phyloP scores from a whole-genome alignment of 2,797 vertebrate species.

The Acipenser transmontanus region DNA sequence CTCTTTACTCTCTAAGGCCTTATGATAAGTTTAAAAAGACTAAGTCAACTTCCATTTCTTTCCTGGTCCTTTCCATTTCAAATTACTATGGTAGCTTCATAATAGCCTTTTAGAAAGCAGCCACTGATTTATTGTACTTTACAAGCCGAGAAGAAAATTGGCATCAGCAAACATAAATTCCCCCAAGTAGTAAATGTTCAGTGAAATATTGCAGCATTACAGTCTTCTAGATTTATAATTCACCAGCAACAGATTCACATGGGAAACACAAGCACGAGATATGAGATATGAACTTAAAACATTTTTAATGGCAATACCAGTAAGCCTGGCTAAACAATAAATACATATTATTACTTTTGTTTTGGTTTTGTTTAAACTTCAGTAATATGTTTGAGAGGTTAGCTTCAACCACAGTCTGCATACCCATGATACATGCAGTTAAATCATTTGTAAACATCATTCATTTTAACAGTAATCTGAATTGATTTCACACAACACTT shows the following conservation, averaged over 20 bases:
- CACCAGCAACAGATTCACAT: constrained; percentile 1
- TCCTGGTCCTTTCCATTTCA: constrained; percentile 34
- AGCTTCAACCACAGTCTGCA: no score
- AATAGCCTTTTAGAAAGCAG: constrained; percentile 36
- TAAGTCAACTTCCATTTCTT: constrained; percentile 29
- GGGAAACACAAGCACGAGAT: neutral
- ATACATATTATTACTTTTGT: no score
- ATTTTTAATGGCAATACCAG: no score
- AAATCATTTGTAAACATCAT: no score
- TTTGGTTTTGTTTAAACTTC: no score
- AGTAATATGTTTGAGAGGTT: no score
- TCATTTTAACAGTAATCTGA: no score
- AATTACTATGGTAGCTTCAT: constrained; percentile 40
- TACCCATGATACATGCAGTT: no score
- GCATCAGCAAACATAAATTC: constrained; percentile 66
- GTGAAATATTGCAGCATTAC: constrained; percentile 57
- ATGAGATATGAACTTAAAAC: no score
- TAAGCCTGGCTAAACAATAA: no score
- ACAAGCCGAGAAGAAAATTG: constrained; percentile 65
- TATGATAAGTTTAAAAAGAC: constrained; percentile 31
- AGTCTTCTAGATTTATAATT: constrained; percentile 52
- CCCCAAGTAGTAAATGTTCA: constrained; percentile 48
- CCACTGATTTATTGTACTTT: constrained; percentile 65
- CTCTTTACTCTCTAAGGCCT: constrained; percentile 9
- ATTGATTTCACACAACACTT: no score